Base-by-base conservation (phyloP, 2,113 vertebrate species). In the Sebastes schlegelii region DNA sequence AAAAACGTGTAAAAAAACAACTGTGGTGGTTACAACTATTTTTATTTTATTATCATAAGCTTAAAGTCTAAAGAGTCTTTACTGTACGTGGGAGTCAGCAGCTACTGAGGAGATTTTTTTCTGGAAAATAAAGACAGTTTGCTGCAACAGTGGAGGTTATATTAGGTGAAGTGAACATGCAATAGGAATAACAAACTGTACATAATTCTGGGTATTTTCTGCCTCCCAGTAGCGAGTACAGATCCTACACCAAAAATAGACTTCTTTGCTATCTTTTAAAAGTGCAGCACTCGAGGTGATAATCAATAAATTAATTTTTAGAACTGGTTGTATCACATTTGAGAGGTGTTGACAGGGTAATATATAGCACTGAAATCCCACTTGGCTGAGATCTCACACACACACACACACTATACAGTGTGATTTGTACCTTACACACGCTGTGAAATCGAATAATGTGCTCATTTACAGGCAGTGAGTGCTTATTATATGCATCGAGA, bases 281-380 rank as follows among this genome's bases (percentile, higher is more conserved):
- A 86, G 64, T 75, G 67, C 40, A 74, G 46, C 82, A 86, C 71
- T 78, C 6, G 6, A 89, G 84, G 92, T 91, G 86, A 90, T 92
- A 91, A 89, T 92, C 70, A 88, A 72, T 78, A 43, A 85, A 79
- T 87, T 57, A 34, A 87, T 72, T 63, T 76, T 80, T 71, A 82
- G 75, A 75, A 70, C 61, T n/a, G 1, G 81, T 79, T 78, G 68
- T 79, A 82, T 84, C 69, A 71, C 78, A 66, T 75, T 45, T 67
- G 26, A 51, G 78, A 86, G 79, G 88, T 85, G 89, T 83, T 89
- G 89, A 90, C 78, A 88, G 75, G 63, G 65, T n/a, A 75, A 87
- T 86, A 85, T 82, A 90, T 75, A 85, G 78, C 63, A 63, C 52
- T 60, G 46, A 68, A 23, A 62, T 87, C 61, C 68, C 74, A 82